These are phyloP conservation scores for Synergus laeviventris DNA, from an alignment of 2,888 invertebrate species.

Conservation along the genomic window DNA sequence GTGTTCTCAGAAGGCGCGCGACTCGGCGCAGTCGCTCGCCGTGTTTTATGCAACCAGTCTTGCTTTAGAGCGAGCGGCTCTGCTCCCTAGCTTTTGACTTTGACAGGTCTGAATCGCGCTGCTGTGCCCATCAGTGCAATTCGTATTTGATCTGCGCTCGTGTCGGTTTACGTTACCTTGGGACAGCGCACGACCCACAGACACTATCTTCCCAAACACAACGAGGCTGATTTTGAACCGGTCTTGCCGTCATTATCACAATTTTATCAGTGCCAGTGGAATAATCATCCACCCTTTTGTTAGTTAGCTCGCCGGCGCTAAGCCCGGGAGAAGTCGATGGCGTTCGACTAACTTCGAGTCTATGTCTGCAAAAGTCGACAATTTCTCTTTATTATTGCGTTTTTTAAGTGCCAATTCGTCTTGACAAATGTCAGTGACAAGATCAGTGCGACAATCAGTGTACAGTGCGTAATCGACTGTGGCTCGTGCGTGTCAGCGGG, in stretches of 20 bases:
- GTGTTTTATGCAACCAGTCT: conserved; percentile 75
- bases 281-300: neutral
- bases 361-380: conserved; percentile 11
- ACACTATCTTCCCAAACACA: neutral
- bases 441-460: conserved; percentile 32
- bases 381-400: conserved; percentile 10
- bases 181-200: conserved; percentile 14
- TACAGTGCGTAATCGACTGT: conserved; percentile 20
- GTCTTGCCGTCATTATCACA: conserved; percentile 3
- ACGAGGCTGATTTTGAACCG: neutral
- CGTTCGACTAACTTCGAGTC: conserved; percentile 30
- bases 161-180: conserved; percentile 23
- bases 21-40: conserved; percentile 72
- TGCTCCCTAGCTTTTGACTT: conserved; percentile 52
- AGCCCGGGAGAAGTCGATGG: conserved; percentile 34
- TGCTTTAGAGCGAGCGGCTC: conserved; percentile 69
- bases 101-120: conserved; percentile 17
- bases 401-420: neutral
- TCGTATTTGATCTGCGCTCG: conserved; percentile 34
- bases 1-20: conserved; percentile 57
- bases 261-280: neutral
- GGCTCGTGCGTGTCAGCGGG: conserved; percentile 29
- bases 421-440: neutral
- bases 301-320: conserved; percentile 21
- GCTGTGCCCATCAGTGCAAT: conserved; percentile 10